Base-by-base conservation (phyloP, 2,888 invertebrate genomes). In the Endomychus coccineus region DNA sequence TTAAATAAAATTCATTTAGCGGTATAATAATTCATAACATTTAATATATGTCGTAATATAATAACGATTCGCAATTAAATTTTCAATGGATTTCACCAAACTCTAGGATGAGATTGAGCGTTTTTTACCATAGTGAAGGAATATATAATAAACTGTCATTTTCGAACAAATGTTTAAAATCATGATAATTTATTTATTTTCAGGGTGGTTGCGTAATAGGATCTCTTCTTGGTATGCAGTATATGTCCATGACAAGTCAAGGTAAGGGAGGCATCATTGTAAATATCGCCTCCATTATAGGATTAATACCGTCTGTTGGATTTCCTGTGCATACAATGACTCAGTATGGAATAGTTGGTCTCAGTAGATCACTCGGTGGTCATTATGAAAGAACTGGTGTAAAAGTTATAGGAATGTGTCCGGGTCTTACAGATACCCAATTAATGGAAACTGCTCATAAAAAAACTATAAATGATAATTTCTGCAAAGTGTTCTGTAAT, bases 241-340 rank as follows among this genome's bases (percentile, higher is more conserved):
- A 71, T 48, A 72, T 77, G 71, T 67, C 74, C 5, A 71, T 63
- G 39, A 70, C 74, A 36, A 69, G 65, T 35, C 68, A 70, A 0
- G 75, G 74, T 0, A 59, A 61, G 16, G 79, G 80, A 10, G 80
- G 80, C 1, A 71, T 73, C 1, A 73, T 81, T 34, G 68, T 80
- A 3, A 80, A 81, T 51, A 58, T 78, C 10, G 71, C 76, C 3
- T 78, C 79, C 1, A 70, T 74, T 16, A 71, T 74, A 40, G 78
- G 78, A 1, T 67, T 69, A 32, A 64, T 67, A 39, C 59, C 71
- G 0, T 65, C 70, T 15, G 68, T 69, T 9, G 71, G 66, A 21
- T 56, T 70, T 16, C 77, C 77, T 0, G 55, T 73, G 16, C 54
- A 57, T 71, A 76, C 59, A 63, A 71, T 48, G 71, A 59, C 61